Evolutionary conservation across 2,797 vertebrate genomes (phyloP).

Genomic region (Petrocephalus schoutedeni): DNA sequence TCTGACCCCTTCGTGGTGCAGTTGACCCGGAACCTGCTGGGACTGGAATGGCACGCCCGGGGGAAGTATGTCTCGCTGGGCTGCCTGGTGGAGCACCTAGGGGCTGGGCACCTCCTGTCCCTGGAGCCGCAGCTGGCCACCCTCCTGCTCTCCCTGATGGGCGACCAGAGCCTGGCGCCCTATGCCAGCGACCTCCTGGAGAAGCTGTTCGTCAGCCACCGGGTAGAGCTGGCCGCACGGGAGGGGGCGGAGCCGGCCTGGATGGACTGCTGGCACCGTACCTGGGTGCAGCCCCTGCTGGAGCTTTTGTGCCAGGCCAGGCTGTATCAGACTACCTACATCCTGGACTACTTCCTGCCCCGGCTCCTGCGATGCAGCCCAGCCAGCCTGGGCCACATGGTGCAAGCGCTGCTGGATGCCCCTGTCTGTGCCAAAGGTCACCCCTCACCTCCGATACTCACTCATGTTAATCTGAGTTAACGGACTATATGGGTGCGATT

Average conservation of each 20-base stretch:
- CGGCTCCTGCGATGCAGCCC: constrained; percentile 83
- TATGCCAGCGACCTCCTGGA: constrained; percentile 88
- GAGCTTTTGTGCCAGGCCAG: constrained; percentile 74
- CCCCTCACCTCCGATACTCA: neutral
- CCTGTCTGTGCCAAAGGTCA: constrained; percentile 46
- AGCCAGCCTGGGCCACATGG: constrained; percentile 81
- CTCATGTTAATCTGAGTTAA: neutral
- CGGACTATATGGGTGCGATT: neutral
- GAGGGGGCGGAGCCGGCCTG: constrained; percentile 46
- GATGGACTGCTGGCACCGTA: constrained; percentile 77
- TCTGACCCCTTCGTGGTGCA: constrained; percentile 27
- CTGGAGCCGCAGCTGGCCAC: constrained; percentile 71
- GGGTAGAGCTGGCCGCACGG: constrained; percentile 58
- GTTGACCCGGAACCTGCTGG: constrained; percentile 69
- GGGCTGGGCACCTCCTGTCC: constrained; percentile 67
- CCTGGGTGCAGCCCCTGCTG: constrained; percentile 85
- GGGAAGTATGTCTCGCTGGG: constrained; percentile 82
- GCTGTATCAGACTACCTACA: constrained; percentile 79
- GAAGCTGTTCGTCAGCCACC: constrained; percentile 86
- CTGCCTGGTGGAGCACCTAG: constrained; percentile 79
- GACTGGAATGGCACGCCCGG: constrained; percentile 85
- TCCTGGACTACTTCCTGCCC: constrained; percentile 89
- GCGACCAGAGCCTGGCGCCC: constrained; percentile 82
- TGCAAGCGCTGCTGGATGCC: constrained; percentile 71
- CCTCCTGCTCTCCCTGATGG: constrained; percentile 77